phyloP scores from a whole-genome alignment of 2,113 vertebrate species.

The Rhinolophus sinicus region DNA sequence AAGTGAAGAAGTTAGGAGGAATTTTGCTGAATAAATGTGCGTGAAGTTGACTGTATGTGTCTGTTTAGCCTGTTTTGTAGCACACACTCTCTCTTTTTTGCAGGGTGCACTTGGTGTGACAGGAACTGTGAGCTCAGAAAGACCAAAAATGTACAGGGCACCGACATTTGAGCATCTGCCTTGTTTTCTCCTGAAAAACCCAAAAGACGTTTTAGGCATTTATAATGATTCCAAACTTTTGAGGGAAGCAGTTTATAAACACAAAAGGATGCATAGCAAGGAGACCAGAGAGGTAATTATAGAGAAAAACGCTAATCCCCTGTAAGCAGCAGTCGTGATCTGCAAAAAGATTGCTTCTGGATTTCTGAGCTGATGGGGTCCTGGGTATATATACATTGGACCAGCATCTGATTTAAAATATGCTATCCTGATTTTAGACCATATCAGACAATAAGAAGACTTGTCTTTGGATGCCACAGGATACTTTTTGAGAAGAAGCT shows the following conservation, averaged over 20 bases:
- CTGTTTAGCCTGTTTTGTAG: not conserved
- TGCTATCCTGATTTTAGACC: not conserved
- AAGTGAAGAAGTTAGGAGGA: constrained; percentile 60
- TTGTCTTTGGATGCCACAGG: not conserved
- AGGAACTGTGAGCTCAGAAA: not conserved
- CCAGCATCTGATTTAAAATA: not conserved
- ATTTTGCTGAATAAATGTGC: constrained; percentile 65
- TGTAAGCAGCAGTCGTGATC: not conserved
- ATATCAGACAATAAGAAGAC: not conserved
- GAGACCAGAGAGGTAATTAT: not conserved
- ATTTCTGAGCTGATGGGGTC: not conserved
- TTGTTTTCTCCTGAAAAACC: constrained; percentile 3
- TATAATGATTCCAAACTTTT: constrained; percentile 47
- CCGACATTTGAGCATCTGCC: constrained; percentile 1
- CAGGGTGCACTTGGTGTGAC: not conserved
- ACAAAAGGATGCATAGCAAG: not conserved
- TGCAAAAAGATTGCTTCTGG: not conserved
- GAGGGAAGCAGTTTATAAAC: constrained; percentile 50
- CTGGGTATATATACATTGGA: not conserved
- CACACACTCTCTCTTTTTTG: not conserved
- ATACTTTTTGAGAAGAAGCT: not conserved
- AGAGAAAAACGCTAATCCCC: not conserved
- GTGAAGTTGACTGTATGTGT: not conserved
- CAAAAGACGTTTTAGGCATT: constrained; percentile 9
- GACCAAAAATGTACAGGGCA: not conserved